These are phyloP conservation scores for Neodontobutis hainanensis DNA, from an alignment of 2,113 vertebrate genomes.

Conservation along the genomic window DNA sequence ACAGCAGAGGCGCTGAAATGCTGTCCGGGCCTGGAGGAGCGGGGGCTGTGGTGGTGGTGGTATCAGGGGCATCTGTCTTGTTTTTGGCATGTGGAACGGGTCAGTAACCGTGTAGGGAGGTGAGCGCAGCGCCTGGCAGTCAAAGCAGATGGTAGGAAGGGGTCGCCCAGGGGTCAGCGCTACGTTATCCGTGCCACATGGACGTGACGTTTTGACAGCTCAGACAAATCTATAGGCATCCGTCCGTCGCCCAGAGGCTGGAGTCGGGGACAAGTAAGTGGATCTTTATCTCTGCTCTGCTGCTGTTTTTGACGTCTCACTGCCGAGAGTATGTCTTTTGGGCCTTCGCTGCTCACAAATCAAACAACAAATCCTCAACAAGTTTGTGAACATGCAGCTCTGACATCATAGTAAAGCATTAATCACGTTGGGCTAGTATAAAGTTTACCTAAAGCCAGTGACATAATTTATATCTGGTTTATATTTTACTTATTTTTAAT, in stretches of 20 bases:
- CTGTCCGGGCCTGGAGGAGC: slow-evolving; percentile 15
- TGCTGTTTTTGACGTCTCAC: neutral
- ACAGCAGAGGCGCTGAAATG: slow-evolving; percentile 58
- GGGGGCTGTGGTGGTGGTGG: slow-evolving; percentile 18
- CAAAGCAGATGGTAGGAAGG: slow-evolving; percentile 58
- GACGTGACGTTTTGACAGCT: slow-evolving; percentile 63
- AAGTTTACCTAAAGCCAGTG: too few relatives aligned
- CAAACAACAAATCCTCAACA: neutral
- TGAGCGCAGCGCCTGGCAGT: slow-evolving; percentile 46
- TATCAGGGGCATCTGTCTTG: slow-evolving; percentile 71
- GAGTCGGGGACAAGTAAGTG: neutral
- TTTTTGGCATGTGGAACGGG: slow-evolving; percentile 72
- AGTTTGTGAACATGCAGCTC: neutral
- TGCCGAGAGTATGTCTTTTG: neutral
- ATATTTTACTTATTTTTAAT: too few relatives aligned
- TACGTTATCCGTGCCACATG: slow-evolving; percentile 62
- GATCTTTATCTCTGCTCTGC: neutral
- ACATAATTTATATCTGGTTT: too few relatives aligned
- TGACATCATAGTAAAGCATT: too few relatives aligned
- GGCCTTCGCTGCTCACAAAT: neutral
- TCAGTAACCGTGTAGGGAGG: slow-evolving; percentile 55
- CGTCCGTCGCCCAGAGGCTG: slow-evolving; percentile 13
- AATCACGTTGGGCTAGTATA: too few relatives aligned
- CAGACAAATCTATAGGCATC: slow-evolving; percentile 47
- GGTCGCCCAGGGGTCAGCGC: slow-evolving; percentile 56